Conservation (phyloP, 2,888 invertebrate species). For the Lasioglossum vierecki region DNA sequence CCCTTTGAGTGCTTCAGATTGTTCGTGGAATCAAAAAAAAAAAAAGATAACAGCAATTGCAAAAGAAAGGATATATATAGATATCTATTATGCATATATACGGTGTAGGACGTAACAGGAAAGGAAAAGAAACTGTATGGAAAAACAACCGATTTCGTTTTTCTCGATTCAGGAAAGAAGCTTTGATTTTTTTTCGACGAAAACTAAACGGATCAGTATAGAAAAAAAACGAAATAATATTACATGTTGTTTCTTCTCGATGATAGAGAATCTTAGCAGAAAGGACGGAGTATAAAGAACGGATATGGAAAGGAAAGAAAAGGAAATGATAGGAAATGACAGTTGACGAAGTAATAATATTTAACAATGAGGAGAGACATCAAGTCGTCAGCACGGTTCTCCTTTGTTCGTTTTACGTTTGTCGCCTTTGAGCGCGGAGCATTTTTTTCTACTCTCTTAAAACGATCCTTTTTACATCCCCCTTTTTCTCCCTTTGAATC, state of each 20-base stretch:
- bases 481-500: neutral
- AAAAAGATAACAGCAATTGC: conserved; percentile 1
- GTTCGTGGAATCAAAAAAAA: conserved; percentile 40
- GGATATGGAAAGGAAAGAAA: conserved; percentile 17
- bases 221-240: neutral
- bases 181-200: conserved; percentile 10
- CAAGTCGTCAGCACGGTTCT: conserved; percentile 59
- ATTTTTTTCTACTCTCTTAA: conserved; percentile 59
- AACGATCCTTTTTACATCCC: conserved; percentile 41
- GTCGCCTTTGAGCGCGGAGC: conserved; percentile 57
- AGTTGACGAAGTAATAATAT: conserved; percentile 40
- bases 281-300: conserved; percentile 32
- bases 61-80: conserved; percentile 5
- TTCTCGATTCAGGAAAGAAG: conserved; percentile 26
- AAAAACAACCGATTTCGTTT: conserved; percentile 14
- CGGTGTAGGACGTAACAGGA: conserved; percentile 10
- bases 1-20: conserved; percentile 61
- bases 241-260: conserved; percentile 22
- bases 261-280: conserved; percentile 28
- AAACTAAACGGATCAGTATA: conserved; percentile 29
- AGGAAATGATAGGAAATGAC: conserved; percentile 24
- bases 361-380: conserved; percentile 62
- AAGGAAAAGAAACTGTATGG: neutral
- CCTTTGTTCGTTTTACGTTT: conserved; percentile 62
- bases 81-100: conserved; percentile 17